These are phyloP conservation scores for Drosophila paulistorum DNA, from an alignment of 1,140 invertebrate genomes.

Conservation along the genomic window DNA sequence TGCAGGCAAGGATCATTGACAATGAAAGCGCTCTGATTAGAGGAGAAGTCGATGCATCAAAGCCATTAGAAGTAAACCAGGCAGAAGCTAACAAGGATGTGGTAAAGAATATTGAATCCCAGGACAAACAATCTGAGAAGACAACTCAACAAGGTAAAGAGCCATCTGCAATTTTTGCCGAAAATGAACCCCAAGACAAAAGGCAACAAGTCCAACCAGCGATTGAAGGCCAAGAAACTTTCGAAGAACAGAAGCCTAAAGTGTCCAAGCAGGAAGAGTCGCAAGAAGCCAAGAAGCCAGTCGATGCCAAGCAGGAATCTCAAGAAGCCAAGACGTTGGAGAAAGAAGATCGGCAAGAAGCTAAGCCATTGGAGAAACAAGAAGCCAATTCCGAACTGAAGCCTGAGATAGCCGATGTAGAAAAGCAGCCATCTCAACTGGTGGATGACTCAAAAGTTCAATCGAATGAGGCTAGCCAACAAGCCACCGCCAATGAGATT, in stretches of 20 bases:
- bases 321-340: background rate
- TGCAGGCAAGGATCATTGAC: conserved; percentile 34
- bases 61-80: no score
- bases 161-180: no score
- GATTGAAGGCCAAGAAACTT: background rate
- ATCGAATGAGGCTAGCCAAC: background rate
- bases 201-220: no score
- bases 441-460: background rate
- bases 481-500: background rate
- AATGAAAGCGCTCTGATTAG: background rate
- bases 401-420: background rate
- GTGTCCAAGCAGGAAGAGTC: conserved; percentile 20
- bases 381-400: background rate
- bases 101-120: no score
- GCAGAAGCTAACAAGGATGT: no score
- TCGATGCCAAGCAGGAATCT: background rate
- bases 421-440: background rate
- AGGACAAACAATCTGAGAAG: no score
- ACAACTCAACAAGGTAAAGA: no score
- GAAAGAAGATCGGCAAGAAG: background rate
- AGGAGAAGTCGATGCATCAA: background rate
- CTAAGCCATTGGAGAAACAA: background rate
- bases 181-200: no score
- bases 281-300: background rate
- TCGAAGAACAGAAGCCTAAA: background rate